Evolutionary conservation across 2,797 vertebrate species (phyloP), one percentile per base, ranked within the genome.

Genomic region (Limosa lapponica): DNA sequence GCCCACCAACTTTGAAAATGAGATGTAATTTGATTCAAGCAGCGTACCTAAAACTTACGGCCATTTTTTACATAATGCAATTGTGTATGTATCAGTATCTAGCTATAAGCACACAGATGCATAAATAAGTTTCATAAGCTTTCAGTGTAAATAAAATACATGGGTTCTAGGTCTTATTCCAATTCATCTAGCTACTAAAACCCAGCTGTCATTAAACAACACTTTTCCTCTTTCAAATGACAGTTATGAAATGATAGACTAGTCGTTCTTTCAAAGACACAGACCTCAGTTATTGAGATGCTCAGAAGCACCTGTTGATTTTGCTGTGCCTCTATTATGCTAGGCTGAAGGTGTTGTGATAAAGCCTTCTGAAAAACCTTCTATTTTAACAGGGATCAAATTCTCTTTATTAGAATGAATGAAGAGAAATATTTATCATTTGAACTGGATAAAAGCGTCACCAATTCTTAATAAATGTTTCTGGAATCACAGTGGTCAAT

Each of bases 301-400:
- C 65, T 85, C 82, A 82, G 86, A 89, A 79, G 83, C 90, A 79
- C 95, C 90, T 96, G 88, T 87, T 93, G 92, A 90, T 88, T 96
- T 88, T 79, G 39, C 57, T 93, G 27, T 90, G 65, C 46, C 57
- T 94, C 46, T 91, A 4, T 95, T 83, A 72, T 49, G 51, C 36
- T 66, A 84, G 48, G 80, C 72, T 88, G 75, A 88, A 96, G 95
- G 93, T 96, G 59, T 34, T 93, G 77, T 79, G 80, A 82, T 91
- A 84, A 93, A 75, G 16, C 44, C 70, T 72, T 77, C 69, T 64
- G 90, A 89, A 93, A 55, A 91, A 80, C 55, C 51, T 87, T 75
- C 55, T 6, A 0, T 89, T 93, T 96, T 74, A 89, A 75, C 16
- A 52, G 74, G 34, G 52, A 88, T 83, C 62, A 79, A 52, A 89